Percentiles rank a stretch among this genome's conserved stretches.
Conservation (phyloP, 2,888 invertebrate species). For the Entomobrya proxima region DNA sequence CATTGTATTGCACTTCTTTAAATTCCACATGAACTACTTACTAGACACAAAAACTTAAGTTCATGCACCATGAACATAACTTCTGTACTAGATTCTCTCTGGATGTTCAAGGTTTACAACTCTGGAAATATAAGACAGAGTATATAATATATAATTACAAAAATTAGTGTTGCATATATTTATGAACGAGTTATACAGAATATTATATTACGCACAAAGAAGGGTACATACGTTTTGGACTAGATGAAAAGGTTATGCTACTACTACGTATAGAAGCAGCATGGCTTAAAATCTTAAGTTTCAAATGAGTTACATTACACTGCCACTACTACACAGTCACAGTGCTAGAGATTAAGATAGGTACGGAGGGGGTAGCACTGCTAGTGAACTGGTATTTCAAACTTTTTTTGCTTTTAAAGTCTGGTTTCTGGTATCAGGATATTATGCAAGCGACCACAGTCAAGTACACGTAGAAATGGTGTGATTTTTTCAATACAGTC, state of each 20-base stretch:
- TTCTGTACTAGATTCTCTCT: conserved; percentile 12
- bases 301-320: not conserved
- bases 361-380: conserved; percentile 31
- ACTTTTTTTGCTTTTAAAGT: conserved; percentile 19
- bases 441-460: conserved; percentile 19
- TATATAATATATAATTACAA: not conserved
- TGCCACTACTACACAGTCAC: not conserved
- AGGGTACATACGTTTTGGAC: conserved; percentile 11
- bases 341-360: not conserved
- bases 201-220: conserved; percentile 8
- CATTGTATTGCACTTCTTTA: not conserved
- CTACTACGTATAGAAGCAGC: no score
- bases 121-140: not conserved
- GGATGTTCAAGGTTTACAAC: conserved; percentile 55
- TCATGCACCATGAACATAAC: not conserved
- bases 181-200: not conserved
- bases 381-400: conserved; percentile 41
- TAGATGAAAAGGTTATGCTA: conserved; percentile 12
- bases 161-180: not conserved
- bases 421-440: not conserved
- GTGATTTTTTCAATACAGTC: not conserved
- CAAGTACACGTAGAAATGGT: not conserved
- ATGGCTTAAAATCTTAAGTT: no score
- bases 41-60: not conserved
- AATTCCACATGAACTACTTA: not conserved